Evolutionary conservation across 2,888 invertebrate species (phyloP).

Genomic region (Strigamia transsilvanica): DNA sequence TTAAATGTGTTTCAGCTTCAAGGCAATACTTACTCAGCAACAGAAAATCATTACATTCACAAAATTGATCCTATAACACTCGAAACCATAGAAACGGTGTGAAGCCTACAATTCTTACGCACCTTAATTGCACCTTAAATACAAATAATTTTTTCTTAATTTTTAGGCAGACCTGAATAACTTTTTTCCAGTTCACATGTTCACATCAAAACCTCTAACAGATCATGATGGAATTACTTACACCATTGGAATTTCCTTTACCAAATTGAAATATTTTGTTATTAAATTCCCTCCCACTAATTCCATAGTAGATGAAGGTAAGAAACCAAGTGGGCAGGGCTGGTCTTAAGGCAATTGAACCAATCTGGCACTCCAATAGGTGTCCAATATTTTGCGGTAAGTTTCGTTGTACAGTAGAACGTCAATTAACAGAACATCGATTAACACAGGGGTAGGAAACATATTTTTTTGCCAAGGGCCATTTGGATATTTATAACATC

Average conservation of each 20-base stretch:
- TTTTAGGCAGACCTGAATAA: slow-evolving; percentile 60
- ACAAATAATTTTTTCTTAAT: neutral
- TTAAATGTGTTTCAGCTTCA: slow-evolving; percentile 62
- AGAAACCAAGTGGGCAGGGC: neutral
- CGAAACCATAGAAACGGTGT: slow-evolving; percentile 60
- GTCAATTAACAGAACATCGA: no score
- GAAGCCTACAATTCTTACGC: neutral
- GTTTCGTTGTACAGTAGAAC: no score
- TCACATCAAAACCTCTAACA: slow-evolving; percentile 63
- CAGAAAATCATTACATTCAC: slow-evolving; percentile 62
- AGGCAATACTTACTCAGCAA: slow-evolving; percentile 63
- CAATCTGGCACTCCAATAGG: no score
- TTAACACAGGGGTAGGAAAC: no score
- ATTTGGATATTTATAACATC: no score
- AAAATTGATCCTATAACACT: slow-evolving; percentile 63
- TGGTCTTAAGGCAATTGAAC: no score
- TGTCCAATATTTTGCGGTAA: no score
- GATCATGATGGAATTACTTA: slow-evolving; percentile 61
- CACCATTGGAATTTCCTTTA: slow-evolving; percentile 61
- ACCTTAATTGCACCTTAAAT: neutral
- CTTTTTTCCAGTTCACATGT: slow-evolving; percentile 60
- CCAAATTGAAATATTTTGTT: slow-evolving; percentile 59
- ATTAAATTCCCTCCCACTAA: slow-evolving; percentile 58
- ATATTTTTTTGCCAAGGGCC: no score
- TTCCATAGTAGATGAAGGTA: neutral